Evolutionary conservation across 2,113 vertebrate species (phyloP), one percentile per base, ranked within the genome.

Genomic region (Bubalus kerabau): DNA sequence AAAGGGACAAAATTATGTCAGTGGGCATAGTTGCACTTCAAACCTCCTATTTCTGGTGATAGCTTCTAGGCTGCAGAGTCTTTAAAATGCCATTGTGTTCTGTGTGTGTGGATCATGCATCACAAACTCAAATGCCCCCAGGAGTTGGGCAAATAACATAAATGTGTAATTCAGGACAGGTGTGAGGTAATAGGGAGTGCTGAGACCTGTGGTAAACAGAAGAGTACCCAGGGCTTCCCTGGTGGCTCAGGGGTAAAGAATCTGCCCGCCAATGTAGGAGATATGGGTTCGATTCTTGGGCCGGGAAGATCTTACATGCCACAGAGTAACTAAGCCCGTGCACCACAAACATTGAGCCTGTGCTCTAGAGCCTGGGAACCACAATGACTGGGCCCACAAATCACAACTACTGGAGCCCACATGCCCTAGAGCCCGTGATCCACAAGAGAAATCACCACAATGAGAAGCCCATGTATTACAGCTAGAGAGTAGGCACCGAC

Each of bases 341-440:
- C 19, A 36, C 17, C 64, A 71, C n/a, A 36, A 11, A 71, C 64
- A 36, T 1, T 21, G 19, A 71, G 64, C 17, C 7, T 71, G 64
- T 36, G 64, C 64, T 71, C 64, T 71, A 10, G 1, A 36, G n/a
- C 67, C n/a, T 21, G n/a, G n/a, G n/a, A 5, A 23, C 67, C 67
- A 40, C 19, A 21, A 40, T 1, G 0, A 36, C 19, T 12, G n/a
- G 23, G 19, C n/a, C 67, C 67, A 71, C 5, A 10, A 40, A 5
- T 71, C 67, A 36, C n/a, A 23, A 7, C 36, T 76, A 4, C 36
- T 43, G 71, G 6, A 14, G 71, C 21, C 36, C 21, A 13, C 21
- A 1, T 3, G 11, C 36, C 36, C 11, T 1, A 7, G 36, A 74
- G 21, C 36, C 11, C 12, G 0, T 26, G 71, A 40, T 14, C 71